phyloP scores from a whole-genome alignment of 2,113 vertebrate species.

The Brienomyrus longianalis region DNA sequence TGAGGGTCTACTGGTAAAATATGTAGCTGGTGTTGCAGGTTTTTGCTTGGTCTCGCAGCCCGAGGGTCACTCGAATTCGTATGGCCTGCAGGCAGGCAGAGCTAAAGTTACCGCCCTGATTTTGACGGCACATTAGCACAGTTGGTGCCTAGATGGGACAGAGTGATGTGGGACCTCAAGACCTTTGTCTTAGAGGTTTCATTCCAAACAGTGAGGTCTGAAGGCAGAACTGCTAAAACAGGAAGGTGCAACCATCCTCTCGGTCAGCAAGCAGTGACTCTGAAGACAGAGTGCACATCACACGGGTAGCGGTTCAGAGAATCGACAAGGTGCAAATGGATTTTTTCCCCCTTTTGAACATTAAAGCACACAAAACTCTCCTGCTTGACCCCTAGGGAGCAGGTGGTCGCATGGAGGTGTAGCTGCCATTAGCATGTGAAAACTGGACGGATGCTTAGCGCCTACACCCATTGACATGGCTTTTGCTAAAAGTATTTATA shows the following conservation, averaged over 20 bases:
- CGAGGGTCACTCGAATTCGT: not conserved
- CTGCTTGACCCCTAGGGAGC: not conserved
- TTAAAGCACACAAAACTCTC: not conserved
- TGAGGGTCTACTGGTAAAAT: not conserved
- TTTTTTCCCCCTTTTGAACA: not conserved
- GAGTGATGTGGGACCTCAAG: not conserved
- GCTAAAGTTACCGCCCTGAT: not conserved
- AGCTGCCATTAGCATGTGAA: not conserved
- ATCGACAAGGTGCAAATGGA: conserved; percentile 4
- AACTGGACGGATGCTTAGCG: not conserved
- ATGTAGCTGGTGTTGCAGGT: not conserved
- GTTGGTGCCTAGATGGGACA: not conserved
- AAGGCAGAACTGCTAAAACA: conserved; percentile 8
- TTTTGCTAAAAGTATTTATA: not conserved
- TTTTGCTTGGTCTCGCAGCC: too few relatives aligned
- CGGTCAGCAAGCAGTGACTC: not conserved
- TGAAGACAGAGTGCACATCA: not conserved
- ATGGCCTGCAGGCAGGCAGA: not conserved
- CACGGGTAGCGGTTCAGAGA: not conserved
- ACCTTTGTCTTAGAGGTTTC: not conserved
- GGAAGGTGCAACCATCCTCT: not conserved
- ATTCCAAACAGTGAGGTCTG: not conserved
- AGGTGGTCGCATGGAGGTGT: not conserved
- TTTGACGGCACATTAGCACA: not conserved
- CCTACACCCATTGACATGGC: not conserved